Conservation (phyloP, 2,113 vertebrate species). For the Fulmarus glacialis region DNA sequence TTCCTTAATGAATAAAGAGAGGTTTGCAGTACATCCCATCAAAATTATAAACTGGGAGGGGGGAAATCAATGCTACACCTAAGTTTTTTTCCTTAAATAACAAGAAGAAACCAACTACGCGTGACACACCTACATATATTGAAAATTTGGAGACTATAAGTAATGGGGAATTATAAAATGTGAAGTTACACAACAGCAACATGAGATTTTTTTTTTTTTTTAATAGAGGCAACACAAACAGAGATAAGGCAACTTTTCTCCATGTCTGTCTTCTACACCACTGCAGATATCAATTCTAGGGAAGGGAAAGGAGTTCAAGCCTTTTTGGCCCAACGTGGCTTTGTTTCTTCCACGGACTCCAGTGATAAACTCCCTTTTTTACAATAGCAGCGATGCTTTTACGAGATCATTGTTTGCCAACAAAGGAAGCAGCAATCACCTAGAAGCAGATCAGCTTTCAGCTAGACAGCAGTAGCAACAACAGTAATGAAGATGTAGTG, state of each 20-base stretch:
- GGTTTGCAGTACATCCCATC: not conserved
- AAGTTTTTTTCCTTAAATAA: not conserved
- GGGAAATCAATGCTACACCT: not conserved
- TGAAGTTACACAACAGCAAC: not conserved
- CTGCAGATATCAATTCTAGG: not conserved
- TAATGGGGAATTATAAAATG: not conserved
- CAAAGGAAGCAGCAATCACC: not conserved
- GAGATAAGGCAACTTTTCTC: not conserved
- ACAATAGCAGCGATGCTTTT: not conserved
- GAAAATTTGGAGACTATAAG: not conserved
- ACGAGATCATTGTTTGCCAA: not conserved
- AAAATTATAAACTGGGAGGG: not conserved
- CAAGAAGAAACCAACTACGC: not conserved
- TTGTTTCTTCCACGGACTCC: not conserved
- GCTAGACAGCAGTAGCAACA: not conserved
- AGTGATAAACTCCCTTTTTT: not conserved
- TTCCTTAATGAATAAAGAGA: not conserved
- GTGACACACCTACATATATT: not conserved
- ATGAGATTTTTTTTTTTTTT: not conserved
- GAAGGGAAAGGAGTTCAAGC: not conserved
- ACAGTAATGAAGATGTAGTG: fast-evolving
- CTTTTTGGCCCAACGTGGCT: not conserved
- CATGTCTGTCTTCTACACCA: not conserved
- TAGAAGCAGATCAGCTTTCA: not conserved
- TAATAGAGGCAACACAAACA: not conserved